Percentiles rank a stretch among this genome's conserved stretches.
Conservation (phyloP, 92 coral and sea anemone species). For the Paragorgia papillata region DNA sequence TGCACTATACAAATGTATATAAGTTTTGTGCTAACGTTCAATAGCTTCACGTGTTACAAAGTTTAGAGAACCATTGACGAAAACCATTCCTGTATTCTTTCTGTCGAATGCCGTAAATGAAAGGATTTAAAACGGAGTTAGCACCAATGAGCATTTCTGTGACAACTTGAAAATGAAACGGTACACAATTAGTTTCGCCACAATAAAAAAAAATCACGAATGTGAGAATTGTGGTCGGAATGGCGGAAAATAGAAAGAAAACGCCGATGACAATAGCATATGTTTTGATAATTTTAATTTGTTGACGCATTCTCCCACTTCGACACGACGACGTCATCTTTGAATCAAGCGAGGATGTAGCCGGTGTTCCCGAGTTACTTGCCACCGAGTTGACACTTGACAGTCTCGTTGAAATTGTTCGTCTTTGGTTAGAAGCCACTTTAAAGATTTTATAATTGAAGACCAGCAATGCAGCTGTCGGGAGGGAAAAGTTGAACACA, state of each 20-base stretch:
- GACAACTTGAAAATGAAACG: not conserved
- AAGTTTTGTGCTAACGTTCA: no score
- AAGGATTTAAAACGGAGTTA: conserved; percentile 12
- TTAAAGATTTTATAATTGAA: conserved; percentile 19
- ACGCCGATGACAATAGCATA: not conserved
- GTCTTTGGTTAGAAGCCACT: conserved; percentile 4
- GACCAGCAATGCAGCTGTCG: not conserved
- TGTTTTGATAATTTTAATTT: not conserved
- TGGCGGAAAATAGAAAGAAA: not conserved
- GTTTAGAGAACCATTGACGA: not conserved
- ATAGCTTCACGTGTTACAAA: no score
- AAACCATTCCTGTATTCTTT: conserved; percentile 20
- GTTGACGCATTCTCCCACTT: not conserved
- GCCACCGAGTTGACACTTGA: not conserved
- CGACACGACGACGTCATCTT: no score
- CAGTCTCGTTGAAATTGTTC: not conserved
- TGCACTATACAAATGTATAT: no score
- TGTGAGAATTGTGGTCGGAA: not conserved
- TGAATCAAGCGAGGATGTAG: no score
- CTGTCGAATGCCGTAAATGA: no score
- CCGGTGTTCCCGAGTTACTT: not conserved
- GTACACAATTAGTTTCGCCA: not conserved
- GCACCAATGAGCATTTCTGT: not conserved
- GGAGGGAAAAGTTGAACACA: not conserved
- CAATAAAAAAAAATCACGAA: not conserved